Evolutionary conservation across 2,113 vertebrate genomes (phyloP).

Genomic region (Psilopogon haemacephalus): DNA sequence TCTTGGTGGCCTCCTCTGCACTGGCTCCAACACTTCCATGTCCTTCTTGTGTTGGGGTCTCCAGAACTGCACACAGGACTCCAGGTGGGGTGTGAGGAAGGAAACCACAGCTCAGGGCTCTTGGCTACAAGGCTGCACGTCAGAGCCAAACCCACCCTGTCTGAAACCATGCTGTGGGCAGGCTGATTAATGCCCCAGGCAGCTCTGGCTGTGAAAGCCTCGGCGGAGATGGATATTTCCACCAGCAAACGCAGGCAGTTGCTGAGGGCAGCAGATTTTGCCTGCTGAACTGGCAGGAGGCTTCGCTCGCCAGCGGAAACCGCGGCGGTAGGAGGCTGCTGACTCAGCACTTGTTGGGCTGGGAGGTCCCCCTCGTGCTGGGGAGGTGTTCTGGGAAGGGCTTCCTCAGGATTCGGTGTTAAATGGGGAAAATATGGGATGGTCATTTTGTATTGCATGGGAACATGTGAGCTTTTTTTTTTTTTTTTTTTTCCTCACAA

Average conservation of each 20-base stretch:
- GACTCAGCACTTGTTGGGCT: neutral
- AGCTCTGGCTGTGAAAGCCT: neutral
- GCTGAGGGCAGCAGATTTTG: neutral
- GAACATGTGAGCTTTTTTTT: neutral
- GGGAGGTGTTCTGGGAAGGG: fast-evolving
- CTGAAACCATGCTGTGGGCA: fast-evolving
- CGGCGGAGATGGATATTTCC: fast-evolving
- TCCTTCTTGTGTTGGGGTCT: no score
- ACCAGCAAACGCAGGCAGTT: neutral
- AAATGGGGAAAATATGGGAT: neutral
- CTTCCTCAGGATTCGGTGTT: fast-evolving
- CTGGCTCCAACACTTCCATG: no score
- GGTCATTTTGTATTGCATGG: neutral
- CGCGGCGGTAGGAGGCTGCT: fast-evolving
- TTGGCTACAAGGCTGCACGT: neutral
- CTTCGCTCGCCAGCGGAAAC: neutral
- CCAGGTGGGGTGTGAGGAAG: no score
- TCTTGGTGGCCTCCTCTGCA: no score
- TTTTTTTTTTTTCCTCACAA: no score
- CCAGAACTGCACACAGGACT: no score
- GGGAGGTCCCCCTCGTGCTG: neutral
- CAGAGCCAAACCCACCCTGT: fast-evolving
- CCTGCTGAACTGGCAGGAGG: neutral
- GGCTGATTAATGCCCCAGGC: neutral
- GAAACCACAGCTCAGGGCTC: neutral